Evolutionary conservation across 2,797 vertebrate genomes (phyloP).

Genomic region (Leptoclinus maculatus): DNA sequence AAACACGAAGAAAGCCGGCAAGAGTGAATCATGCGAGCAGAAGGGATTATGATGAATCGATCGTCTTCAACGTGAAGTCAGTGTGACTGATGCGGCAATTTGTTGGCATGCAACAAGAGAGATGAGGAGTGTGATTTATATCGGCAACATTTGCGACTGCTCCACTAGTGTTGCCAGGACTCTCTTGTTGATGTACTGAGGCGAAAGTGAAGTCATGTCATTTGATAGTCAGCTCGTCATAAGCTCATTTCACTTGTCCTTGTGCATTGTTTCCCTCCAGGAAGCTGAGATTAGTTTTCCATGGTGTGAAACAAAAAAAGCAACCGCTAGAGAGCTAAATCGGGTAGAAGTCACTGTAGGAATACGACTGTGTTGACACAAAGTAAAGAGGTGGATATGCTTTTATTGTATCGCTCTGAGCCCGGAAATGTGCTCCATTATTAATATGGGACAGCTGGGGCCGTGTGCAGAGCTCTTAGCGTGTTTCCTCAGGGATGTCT

Average conservation of each 20-base stretch:
- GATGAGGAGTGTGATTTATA: not conserved
- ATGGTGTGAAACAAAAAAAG: not conserved
- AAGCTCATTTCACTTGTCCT: slow-evolving; percentile 12
- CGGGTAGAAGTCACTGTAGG: slow-evolving; percentile 25
- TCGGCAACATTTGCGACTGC: not conserved
- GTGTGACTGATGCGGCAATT: slow-evolving; percentile 18
- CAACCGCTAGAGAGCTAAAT: not conserved
- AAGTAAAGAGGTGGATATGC: slow-evolving; percentile 42
- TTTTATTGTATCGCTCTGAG: slow-evolving; percentile 51
- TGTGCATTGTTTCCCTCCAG: slow-evolving; percentile 5
- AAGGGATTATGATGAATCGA: slow-evolving; percentile 26
- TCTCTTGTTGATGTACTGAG: not conserved
- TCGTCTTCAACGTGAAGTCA: slow-evolving; percentile 38
- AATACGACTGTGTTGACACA: slow-evolving; percentile 40
- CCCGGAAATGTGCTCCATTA: slow-evolving; percentile 70
- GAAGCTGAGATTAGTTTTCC: slow-evolving; percentile 1
- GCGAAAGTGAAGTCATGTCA: not conserved
- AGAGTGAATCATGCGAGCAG: slow-evolving; percentile 20
- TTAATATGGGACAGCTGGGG: slow-evolving; percentile 74
- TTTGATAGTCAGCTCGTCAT: slow-evolving; percentile 11
- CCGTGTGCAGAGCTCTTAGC: slow-evolving; percentile 55
- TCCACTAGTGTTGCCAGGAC: not conserved
- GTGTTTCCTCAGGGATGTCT: slow-evolving; percentile 43
- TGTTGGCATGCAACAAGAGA: not conserved
- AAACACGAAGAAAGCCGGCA: slow-evolving; percentile 8